Evolutionary conservation across 2,888 invertebrate species (phyloP).

Genomic region (Acleris sparsana): DNA sequence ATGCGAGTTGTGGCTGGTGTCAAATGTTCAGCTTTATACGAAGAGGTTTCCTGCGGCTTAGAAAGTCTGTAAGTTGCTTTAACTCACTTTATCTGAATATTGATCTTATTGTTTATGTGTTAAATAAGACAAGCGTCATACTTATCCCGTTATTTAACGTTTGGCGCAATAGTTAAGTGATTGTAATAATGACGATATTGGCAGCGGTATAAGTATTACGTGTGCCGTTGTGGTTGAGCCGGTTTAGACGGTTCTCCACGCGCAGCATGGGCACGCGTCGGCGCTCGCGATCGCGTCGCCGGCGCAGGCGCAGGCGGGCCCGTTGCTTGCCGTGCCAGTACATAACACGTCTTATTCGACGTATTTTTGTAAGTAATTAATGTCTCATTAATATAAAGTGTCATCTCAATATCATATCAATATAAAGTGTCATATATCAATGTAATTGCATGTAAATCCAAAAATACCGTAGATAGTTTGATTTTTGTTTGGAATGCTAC

Average conservation of each 20-base stretch:
- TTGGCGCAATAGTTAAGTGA: constrained; percentile 27
- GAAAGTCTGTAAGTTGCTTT: constrained; percentile 44
- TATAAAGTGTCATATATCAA: constrained; percentile 4
- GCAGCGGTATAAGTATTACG: constrained; percentile 19
- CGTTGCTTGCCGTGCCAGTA: constrained; percentile 31
- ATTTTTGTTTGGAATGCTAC: constrained; percentile 27
- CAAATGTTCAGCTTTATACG: constrained; percentile 58
- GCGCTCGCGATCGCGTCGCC: constrained; percentile 21
- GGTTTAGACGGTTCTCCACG: background rate
- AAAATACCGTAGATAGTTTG: constrained; percentile 10
- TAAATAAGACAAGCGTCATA: constrained; percentile 6
- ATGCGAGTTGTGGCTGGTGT: constrained; percentile 57
- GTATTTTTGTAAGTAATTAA: constrained; percentile 26
- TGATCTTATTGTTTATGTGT: constrained; percentile 6
- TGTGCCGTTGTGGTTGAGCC: constrained; percentile 10
- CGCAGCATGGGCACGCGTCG: constrained; percentile 26
- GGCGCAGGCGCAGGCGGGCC: constrained; percentile 16
- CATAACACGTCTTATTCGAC: constrained; percentile 22
- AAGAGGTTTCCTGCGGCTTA: constrained; percentile 42
- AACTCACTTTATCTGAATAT: constrained; percentile 4
- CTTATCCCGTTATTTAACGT: constrained; percentile 14
- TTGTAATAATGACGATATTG: constrained; percentile 31
- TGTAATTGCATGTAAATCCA: constrained; percentile 14
- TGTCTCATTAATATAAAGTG: background rate
- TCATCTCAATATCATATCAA: background rate